Percentiles rank a stretch among this genome's conserved stretches.
phyloP scores from a whole-genome alignment of 2,113 vertebrate species.

The Rhipidura dahli region DNA sequence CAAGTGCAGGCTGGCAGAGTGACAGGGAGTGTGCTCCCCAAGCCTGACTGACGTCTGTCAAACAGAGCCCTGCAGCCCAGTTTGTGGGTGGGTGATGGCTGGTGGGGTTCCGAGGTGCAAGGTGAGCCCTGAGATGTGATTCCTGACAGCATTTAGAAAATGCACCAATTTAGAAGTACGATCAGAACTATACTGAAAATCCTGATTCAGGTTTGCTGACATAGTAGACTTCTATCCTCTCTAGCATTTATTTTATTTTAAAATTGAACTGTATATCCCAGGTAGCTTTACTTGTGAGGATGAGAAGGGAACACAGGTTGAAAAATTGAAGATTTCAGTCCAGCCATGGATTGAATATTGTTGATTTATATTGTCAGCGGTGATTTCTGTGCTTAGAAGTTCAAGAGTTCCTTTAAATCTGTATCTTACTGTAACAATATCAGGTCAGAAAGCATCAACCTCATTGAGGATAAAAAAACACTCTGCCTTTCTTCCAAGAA shows the following conservation, averaged over 20 bases:
- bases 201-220: not conserved
- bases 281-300: not conserved
- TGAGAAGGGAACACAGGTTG: not conserved
- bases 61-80: not conserved
- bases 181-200: not conserved
- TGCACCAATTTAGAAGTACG: not conserved
- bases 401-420: conserved; percentile 43
- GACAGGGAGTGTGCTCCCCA: not conserved
- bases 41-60: not conserved
- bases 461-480: not conserved
- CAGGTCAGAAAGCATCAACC: conserved; percentile 56
- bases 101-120: not conserved
- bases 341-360: not conserved
- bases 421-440: conserved; percentile 49
- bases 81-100: not conserved
- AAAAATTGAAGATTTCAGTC: not conserved
- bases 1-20: not conserved
- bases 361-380: conserved; percentile 19
- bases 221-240: not conserved
- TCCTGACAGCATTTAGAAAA: not conserved
- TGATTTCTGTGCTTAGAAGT: not conserved
- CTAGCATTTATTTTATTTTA: not conserved
- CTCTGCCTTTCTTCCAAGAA: conserved; percentile 60
- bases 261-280: not conserved
- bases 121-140: not conserved